Evolutionary conservation across 1,140 invertebrate genomes (phyloP).

Genomic region (Pseudomyrmex sp.): DNA sequence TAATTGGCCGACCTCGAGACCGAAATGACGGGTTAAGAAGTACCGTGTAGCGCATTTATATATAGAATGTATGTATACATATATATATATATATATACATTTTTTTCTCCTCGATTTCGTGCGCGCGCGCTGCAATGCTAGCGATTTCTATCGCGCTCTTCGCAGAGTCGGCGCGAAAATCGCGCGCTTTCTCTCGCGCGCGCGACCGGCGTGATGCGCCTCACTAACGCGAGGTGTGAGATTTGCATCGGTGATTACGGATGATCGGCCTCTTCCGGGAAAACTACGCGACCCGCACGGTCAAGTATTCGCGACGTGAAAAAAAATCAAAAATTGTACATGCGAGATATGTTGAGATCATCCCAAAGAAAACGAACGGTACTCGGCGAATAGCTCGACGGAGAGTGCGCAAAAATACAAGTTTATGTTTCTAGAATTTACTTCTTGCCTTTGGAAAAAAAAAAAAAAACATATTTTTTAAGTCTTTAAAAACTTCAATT

Average conservation of each 20-base stretch:
- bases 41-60: constrained; percentile 25
- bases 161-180: constrained; percentile 66
- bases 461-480: too few relatives aligned
- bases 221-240: constrained; percentile 65
- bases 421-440: neutral
- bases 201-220: constrained; percentile 49
- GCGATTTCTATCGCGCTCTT: constrained; percentile 65
- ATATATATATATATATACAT: too few relatives aligned
- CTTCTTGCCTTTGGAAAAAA: neutral
- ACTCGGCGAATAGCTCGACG: neutral
- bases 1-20: constrained; percentile 22
- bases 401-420: too few relatives aligned
- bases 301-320: constrained; percentile 26
- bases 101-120: constrained; percentile 52
- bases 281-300: constrained; percentile 45
- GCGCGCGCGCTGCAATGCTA: constrained; percentile 28
- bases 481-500: neutral
- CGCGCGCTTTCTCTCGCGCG: constrained; percentile 67
- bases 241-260: constrained; percentile 77
- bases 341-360: constrained; percentile 12
- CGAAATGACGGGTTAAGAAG: constrained; percentile 37
- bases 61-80: constrained; percentile 10
- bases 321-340: constrained; percentile 52
- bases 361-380: constrained; percentile 2
- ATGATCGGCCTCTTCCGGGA: constrained; percentile 76